Conservation (phyloP, 2,797 vertebrate genomes). For the Lepilemur septentrionalis region DNA sequence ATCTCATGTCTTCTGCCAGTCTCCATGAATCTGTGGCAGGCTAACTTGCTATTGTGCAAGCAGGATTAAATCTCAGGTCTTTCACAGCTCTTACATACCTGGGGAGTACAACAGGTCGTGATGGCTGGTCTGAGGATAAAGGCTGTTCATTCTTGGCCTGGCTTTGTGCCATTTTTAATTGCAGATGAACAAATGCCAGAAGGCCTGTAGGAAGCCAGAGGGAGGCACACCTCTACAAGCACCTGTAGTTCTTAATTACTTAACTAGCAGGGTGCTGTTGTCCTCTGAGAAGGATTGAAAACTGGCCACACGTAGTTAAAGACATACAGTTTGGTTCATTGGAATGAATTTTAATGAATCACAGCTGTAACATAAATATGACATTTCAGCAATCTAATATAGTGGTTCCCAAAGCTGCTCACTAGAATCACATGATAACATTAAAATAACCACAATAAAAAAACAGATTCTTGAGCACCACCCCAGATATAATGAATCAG, state of each 20-base stretch:
- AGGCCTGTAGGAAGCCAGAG: background rate
- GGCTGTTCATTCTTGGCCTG: background rate
- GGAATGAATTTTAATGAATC: background rate
- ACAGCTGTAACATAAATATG: background rate
- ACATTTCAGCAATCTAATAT: background rate
- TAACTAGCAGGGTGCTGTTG: background rate
- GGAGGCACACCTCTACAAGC: background rate
- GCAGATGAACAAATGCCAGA: background rate
- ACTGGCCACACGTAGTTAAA: background rate
- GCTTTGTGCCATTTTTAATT: background rate
- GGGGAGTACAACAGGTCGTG: background rate
- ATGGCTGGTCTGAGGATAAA: background rate
- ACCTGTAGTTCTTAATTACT: background rate
- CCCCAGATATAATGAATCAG: background rate
- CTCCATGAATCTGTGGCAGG: background rate
- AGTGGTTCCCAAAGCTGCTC: background rate
- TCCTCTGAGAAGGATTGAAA: background rate
- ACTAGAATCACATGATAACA: background rate
- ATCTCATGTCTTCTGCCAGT: background rate
- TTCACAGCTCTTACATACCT: background rate
- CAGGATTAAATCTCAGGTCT: background rate
- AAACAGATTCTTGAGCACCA: background rate
- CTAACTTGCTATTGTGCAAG: background rate
- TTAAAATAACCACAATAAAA: background rate
- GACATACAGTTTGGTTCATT: background rate